Base-by-base conservation (phyloP, 2,888 invertebrate species). In the Agrotis segetum region DNA sequence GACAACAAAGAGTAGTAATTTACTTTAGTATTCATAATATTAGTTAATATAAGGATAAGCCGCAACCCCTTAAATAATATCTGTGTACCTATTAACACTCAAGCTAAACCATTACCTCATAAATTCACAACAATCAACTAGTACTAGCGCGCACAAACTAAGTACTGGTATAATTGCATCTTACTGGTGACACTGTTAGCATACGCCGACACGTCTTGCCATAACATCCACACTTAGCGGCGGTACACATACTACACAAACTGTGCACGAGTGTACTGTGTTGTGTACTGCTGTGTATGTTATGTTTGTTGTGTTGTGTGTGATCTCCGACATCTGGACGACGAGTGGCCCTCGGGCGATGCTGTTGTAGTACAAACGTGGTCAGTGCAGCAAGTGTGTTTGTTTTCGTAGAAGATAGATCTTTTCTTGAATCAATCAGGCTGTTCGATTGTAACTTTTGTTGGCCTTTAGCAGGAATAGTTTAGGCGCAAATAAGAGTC, bases 291-390 rank as follows among this genome's bases (percentile, higher is more conserved):
- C 19, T 60, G 77, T 53, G 63, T 34, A 74, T 59, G 49, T 53
- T 68, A 55, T 70, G 24, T 67, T 14, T 77, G 46, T 44, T 66
- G 64, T 71, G 69, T 71, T 69, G 66, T 72, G 74, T 80, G 80
- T 74, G 80, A 79, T 79, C 79, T 50, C 77, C 70, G 77, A 62
- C 80, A 80, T 80, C 80, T 80, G 80, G 80, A 80, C 72, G 77
- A 40, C 67, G 79, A 79, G 79, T 74, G 72, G 67, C 80, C 80
- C 79, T 76, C 69, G 34, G 77, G 80, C 76, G 63, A 69, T 58
- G 21, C 34, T 21, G 29, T 13, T 11, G n/a, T 63, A 67, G 77
- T 80, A 7, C 21, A 66, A 58, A 34, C 9, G 47, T 14, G n/a
- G 49, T 4, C 72, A 68, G 76, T 60, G 47, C 60, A 34, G 17